These are phyloP conservation scores for Drosophila melanica DNA, from an alignment of 1,140 invertebrate species.

Conservation along the genomic window DNA sequence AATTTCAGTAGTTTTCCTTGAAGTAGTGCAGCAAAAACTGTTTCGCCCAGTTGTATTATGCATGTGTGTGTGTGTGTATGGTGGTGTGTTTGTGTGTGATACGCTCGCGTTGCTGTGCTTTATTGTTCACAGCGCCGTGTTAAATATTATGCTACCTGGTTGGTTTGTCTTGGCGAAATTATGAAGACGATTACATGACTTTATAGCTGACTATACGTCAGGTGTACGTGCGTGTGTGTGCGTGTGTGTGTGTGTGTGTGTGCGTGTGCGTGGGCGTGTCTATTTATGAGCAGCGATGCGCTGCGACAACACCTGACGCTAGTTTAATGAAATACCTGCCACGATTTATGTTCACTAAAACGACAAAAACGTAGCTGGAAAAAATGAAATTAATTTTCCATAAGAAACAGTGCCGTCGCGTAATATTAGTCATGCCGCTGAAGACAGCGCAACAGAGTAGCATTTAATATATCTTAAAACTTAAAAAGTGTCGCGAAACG, in stretches of 20 bases:
- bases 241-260: conserved; percentile 14
- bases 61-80: conserved; percentile 25
- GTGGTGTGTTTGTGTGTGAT: conserved; percentile 50
- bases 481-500: not conserved
- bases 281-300: conserved; percentile 71
- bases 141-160: conserved; percentile 73
- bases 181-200: conserved; percentile 81
- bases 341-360: conserved; percentile 69
- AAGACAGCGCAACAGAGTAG: too few species aligned
- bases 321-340: conserved; percentile 79
- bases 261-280: conserved; percentile 40
- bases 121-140: conserved; percentile 75
- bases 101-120: conserved; percentile 57
- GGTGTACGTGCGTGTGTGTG: conserved; percentile 3
- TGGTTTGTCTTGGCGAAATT: conserved; percentile 73
- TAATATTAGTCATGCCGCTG: conserved; percentile 48
- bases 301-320: conserved; percentile 57
- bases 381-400: conserved; percentile 54
- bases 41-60: conserved; percentile 23
- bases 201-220: conserved; percentile 59
- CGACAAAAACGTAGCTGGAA: conserved; percentile 2
- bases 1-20: conserved; percentile 76
- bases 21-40: conserved; percentile 55
- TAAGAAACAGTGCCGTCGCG: conserved; percentile 51
- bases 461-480: not conserved